A percentile compares a stretch with the other conserved stretches of the same genome.
Evolutionary conservation across 1,140 invertebrate species (phyloP).

Genomic region (Drosophila asahinai): DNA sequence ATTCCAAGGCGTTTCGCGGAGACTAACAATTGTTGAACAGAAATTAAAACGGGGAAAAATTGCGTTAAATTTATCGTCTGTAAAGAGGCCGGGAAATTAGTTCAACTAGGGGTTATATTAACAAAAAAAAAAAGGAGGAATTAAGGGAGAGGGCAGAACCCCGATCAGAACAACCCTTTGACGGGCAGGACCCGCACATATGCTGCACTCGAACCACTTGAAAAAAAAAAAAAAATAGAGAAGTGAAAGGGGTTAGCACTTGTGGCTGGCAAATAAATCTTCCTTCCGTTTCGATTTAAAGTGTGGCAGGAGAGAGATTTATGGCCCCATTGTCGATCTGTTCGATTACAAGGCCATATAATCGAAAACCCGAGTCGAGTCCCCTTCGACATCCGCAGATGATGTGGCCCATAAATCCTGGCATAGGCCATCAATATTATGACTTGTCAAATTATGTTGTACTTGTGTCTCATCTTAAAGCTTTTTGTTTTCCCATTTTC

Average conservation of each 20-base stretch:
- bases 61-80: slow-evolving; percentile 81
- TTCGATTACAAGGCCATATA: slow-evolving; percentile 81
- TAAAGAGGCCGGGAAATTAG: slow-evolving; percentile 70
- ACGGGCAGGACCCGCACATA: slow-evolving; percentile 34
- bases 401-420: slow-evolving; percentile 74
- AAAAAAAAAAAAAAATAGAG: slow-evolving; percentile 9
- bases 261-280: slow-evolving; percentile 77
- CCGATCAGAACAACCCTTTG: slow-evolving; percentile 25
- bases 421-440: slow-evolving; percentile 75
- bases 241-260: slow-evolving; percentile 49
- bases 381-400: slow-evolving; percentile 51
- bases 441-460: slow-evolving; percentile 82
- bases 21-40: slow-evolving; percentile 36
- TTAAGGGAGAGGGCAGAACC: slow-evolving; percentile 3
- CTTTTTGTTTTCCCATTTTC: slow-evolving; percentile 43
- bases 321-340: slow-evolving; percentile 77
- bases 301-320: slow-evolving; percentile 72
- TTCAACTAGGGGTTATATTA: slow-evolving; percentile 73
- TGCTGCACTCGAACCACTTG: slow-evolving; percentile 47
- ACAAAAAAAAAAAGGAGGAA: slow-evolving; percentile 16
- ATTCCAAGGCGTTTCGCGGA: slow-evolving; percentile 69
- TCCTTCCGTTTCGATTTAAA: slow-evolving; percentile 76
- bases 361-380: slow-evolving; percentile 68
- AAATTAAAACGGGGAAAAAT: slow-evolving; percentile 67
- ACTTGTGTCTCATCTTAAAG: slow-evolving; percentile 61